These are phyloP conservation scores for Fopius arisanus DNA, from an alignment of 1,140 invertebrate species.

Conservation along the genomic window DNA sequence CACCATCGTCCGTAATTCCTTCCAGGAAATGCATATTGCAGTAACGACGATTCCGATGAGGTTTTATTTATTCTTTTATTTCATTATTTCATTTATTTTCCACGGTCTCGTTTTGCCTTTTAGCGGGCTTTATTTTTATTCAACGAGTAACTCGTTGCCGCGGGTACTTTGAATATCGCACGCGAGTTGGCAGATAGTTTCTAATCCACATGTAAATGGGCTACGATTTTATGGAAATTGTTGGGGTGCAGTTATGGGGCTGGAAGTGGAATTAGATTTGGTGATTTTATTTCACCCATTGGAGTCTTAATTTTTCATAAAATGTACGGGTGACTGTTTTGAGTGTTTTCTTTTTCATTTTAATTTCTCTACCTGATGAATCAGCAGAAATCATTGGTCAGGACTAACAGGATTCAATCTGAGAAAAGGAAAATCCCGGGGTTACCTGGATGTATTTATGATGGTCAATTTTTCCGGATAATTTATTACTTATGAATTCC, in stretches of 20 bases:
- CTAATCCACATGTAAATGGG: background rate
- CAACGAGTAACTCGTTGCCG: background rate
- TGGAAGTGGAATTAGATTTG: background rate
- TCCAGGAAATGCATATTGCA: slow-evolving; percentile 24
- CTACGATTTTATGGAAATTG: slow-evolving; percentile 10
- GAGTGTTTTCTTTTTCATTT: too few species aligned
- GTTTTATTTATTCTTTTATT: background rate
- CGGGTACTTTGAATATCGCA: slow-evolving; percentile 47
- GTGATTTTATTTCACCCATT: background rate
- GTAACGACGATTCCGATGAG: background rate
- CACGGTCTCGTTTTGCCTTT: background rate
- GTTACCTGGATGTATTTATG: slow-evolving; percentile 41
- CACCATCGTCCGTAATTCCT: slow-evolving; percentile 13
- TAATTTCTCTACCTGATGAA: too few species aligned
- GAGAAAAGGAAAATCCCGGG: background rate
- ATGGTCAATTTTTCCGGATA: slow-evolving; percentile 46
- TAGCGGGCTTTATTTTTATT: background rate
- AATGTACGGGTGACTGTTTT: background rate
- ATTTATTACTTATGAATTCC: slow-evolving; percentile 54
- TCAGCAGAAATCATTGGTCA: too few species aligned
- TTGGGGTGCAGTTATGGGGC: background rate
- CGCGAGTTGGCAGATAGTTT: slow-evolving; percentile 29
- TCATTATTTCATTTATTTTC: background rate
- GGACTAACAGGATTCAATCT: background rate
- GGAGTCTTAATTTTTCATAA: background rate